A percentile compares a stretch with the other conserved stretches of the same genome.
Conservation (phyloP, 2,888 invertebrate genomes). For the Lycocerus yunnanus region DNA sequence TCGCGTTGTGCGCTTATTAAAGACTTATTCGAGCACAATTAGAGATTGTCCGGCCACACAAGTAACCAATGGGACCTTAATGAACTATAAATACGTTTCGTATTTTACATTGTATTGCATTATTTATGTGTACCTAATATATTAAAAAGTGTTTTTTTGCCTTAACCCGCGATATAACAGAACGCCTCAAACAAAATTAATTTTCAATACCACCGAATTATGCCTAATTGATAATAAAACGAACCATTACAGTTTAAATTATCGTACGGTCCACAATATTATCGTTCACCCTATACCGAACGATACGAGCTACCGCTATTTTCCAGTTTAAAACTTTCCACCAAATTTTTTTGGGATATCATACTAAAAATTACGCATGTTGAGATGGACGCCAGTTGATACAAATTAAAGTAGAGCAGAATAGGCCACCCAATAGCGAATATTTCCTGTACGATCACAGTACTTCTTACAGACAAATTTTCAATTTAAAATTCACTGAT, state of each 20-base stretch:
- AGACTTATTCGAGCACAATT: constrained; percentile 56
- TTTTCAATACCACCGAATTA: background rate
- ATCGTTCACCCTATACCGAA: background rate
- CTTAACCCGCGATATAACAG: background rate
- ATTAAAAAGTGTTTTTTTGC: constrained; percentile 30
- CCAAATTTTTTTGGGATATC: too few relatives aligned
- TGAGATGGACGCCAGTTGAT: too few relatives aligned
- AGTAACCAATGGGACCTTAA: constrained; percentile 53
- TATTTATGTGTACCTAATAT: constrained; percentile 54
- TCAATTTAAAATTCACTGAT: too few relatives aligned
- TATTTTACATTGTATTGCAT: constrained; percentile 53
- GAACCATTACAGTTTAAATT: background rate
- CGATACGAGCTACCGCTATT: too few relatives aligned
- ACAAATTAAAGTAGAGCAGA: too few relatives aligned
- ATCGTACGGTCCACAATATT: background rate
- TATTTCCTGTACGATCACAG: too few relatives aligned
- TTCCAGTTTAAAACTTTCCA: too few relatives aligned
- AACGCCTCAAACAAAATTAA: background rate
- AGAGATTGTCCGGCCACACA: constrained; percentile 55
- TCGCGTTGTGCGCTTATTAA: constrained; percentile 53
- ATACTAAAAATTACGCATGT: too few relatives aligned
- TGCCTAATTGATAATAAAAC: background rate
- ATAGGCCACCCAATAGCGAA: too few relatives aligned
- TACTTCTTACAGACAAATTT: too few relatives aligned
- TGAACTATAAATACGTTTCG: constrained; percentile 56